phyloP scores from a whole-genome alignment of 2,797 vertebrate genomes.

The Tamandua tetradactyla region DNA sequence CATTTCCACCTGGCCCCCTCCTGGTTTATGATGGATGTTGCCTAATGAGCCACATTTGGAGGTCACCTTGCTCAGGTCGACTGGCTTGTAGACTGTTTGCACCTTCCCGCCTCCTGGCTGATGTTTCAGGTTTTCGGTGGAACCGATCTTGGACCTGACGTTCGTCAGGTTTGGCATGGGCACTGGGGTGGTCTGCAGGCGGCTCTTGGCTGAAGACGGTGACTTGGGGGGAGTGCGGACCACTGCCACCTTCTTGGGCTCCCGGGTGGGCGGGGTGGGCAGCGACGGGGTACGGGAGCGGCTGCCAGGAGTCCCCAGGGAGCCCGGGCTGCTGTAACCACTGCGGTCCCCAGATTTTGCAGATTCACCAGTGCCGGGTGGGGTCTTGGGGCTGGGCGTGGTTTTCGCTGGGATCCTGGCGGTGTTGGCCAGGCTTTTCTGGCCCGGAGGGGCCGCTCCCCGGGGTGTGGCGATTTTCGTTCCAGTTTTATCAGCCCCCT shows the following conservation, averaged over 20 bases:
- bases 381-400: slow-evolving; percentile 87
- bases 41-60: slow-evolving; percentile 96
- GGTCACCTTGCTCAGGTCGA: slow-evolving; percentile 94
- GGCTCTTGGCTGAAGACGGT: slow-evolving; percentile 93
- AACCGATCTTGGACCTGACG: slow-evolving; percentile 95
- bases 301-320: slow-evolving; percentile 92
- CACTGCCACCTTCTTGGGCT: slow-evolving; percentile 96
- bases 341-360: slow-evolving; percentile 91
- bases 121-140: slow-evolving; percentile 96
- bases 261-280: slow-evolving; percentile 91
- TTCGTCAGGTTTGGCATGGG: slow-evolving; percentile 95
- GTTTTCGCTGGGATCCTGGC: slow-evolving; percentile 92
- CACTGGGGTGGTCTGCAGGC: slow-evolving; percentile 87
- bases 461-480: slow-evolving; percentile 81
- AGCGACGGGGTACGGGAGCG: slow-evolving; percentile 90
- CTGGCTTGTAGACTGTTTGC: slow-evolving; percentile 97
- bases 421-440: slow-evolving; percentile 86
- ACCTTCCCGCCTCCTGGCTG: slow-evolving; percentile 98
- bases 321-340: slow-evolving; percentile 95
- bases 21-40: slow-evolving; percentile 97
- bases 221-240: slow-evolving; percentile 96
- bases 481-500: slow-evolving; percentile 84
- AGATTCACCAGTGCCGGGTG: slow-evolving; percentile 88
- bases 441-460: slow-evolving; percentile 85
- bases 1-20: slow-evolving; percentile 96